Evolutionary conservation across 2,113 vertebrate genomes (phyloP), one percentile per base, ranked within the genome.

Genomic region (Pelodiscus sinensis): DNA sequence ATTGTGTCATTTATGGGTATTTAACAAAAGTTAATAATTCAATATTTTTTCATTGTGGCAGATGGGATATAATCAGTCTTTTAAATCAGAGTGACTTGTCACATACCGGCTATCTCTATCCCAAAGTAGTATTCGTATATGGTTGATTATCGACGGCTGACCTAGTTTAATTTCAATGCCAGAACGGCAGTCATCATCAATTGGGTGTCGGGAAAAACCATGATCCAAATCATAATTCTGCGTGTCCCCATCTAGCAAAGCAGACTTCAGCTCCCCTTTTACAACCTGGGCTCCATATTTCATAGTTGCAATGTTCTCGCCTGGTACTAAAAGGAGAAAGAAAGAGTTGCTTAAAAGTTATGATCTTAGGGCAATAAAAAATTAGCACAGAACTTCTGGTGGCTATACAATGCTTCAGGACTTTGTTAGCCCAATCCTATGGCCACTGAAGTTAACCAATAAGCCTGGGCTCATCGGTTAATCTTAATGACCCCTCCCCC

Each of bases 151-250:
- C 29, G 98, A 99, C 0, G 99, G 98, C 84, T 99, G 99, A 68
- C 99, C 99, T 3, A 99, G 98, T 82, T 99, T 99, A 90, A 99
- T 98, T 97, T 99, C 98, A 85, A 99, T 98, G 55, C 99, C 99
- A 0, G 99, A 98, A 7, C 99, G 98, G 75, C 99, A 99, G 78
- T 99, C 99, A 1, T 99, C 99, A 71, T 99, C 99, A 18, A 99
- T 99, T 0, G 99, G 99, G 75, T 99, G 99, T 56, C 99, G 98
- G 82, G 99, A 99, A 98, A 99, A 99, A n/a, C 99, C 99, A 55
- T 99, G 99, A 96, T 99, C 99, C 97, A 99, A 97, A 95, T 99
- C 99, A 6, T 99, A 99, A 97, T 99, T 99, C 97, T 99, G 99
- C 19, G 99, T 99, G 97, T 99, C 99, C 24, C 99, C 99, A 81